A percentile compares a stretch with the other conserved stretches of the same genome.
These are phyloP conservation scores for Nephrotoma flavescens DNA, from an alignment of 2,888 invertebrate species.

Conservation along the genomic window DNA sequence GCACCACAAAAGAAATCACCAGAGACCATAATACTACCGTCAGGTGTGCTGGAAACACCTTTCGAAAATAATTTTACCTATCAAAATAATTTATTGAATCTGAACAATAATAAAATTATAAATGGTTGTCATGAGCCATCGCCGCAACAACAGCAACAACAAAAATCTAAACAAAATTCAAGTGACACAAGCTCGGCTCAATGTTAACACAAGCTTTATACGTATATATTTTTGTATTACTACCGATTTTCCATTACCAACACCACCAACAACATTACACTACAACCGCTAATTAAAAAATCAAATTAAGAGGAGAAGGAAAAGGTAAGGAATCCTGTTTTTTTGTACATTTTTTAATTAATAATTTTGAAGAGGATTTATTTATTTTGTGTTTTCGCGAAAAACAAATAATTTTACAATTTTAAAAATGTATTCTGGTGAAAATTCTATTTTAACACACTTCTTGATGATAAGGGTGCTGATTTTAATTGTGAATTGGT, in stretches of 20 bases:
- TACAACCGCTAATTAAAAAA: background rate
- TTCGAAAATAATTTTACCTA: slow-evolving; percentile 8
- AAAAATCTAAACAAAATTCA: background rate
- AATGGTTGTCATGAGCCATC: background rate
- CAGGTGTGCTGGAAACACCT: slow-evolving; percentile 14
- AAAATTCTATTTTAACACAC: background rate
- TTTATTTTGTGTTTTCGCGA: background rate
- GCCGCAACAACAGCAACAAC: background rate
- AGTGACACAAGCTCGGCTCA: background rate
- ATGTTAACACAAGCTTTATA: background rate
- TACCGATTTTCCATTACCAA: background rate
- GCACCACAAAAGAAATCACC: background rate
- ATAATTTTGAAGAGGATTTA: background rate
- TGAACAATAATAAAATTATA: background rate
- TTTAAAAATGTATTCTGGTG: background rate
- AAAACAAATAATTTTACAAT: background rate
- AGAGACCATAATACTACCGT: slow-evolving; percentile 11
- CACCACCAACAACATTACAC: background rate
- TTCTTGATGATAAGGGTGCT: background rate
- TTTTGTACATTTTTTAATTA: background rate
- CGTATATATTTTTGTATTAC: background rate
- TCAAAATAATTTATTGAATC: background rate
- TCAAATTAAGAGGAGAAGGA: background rate
- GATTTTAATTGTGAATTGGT: background rate
- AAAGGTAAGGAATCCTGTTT: background rate